Conservation (phyloP, 2,113 vertebrate genomes). For the Microtus montanus region DNA sequence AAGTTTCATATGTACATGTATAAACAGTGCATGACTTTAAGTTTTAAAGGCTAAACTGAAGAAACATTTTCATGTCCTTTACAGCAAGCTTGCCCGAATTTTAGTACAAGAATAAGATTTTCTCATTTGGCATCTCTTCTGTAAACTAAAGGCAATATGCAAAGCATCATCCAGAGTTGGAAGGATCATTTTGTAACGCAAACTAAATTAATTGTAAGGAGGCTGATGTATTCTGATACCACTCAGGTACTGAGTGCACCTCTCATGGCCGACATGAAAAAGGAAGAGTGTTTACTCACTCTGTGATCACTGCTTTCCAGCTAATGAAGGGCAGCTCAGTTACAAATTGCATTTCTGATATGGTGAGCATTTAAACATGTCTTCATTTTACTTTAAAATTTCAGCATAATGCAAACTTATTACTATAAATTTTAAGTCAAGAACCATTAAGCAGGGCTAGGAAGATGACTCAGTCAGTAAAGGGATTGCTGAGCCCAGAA, state of each 20-base stretch:
- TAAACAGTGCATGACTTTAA: background rate
- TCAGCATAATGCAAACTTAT: constrained; percentile 62
- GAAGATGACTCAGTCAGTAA: background rate
- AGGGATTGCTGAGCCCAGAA: background rate
- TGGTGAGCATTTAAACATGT: constrained; percentile 62
- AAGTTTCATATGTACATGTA: background rate
- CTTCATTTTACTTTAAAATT: constrained; percentile 72
- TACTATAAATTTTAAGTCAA: constrained; percentile 69
- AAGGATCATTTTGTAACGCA: constrained; percentile 62
- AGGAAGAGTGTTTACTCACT: constrained; percentile 47
- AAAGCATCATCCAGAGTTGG: constrained; percentile 60
- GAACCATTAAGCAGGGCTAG: constrained; percentile 40
- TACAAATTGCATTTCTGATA: constrained; percentile 62
- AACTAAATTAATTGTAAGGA: constrained; percentile 62
- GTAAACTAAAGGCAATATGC: constrained; percentile 56
- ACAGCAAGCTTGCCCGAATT: constrained; percentile 46
- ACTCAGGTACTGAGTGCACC: background rate
- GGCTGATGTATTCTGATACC: background rate
- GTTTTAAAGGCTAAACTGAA: background rate
- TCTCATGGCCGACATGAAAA: background rate
- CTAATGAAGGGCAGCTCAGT: constrained; percentile 23
- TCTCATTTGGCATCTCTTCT: constrained; percentile 61
- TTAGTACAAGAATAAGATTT: constrained; percentile 65
- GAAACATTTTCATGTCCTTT: constrained; percentile 44
- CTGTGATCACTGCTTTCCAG: constrained; percentile 19